Evolutionary conservation across 2,888 invertebrate genomes (phyloP).

Genomic region (Pasiphila rectangulata): DNA sequence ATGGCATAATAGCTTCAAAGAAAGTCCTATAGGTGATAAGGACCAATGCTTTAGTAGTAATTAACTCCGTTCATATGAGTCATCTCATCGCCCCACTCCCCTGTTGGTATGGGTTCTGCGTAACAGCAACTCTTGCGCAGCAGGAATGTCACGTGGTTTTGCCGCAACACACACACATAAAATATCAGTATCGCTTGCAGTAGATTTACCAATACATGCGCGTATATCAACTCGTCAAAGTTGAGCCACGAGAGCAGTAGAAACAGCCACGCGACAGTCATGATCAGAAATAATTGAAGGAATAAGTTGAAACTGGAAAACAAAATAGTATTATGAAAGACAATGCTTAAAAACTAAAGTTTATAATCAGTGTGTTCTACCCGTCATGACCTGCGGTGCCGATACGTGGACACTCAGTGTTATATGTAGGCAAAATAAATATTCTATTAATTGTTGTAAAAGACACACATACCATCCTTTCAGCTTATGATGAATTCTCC

Average conservation of each 20-base stretch:
- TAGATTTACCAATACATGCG: slow-evolving; percentile 88
- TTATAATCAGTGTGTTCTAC: no score
- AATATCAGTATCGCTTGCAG: slow-evolving; percentile 87
- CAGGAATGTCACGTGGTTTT: slow-evolving; percentile 89
- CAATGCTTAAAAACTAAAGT: slow-evolving; percentile 1
- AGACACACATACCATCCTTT: slow-evolving; percentile 85
- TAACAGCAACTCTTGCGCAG: slow-evolving; percentile 90
- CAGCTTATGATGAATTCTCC: slow-evolving; percentile 91
- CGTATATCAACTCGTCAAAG: slow-evolving; percentile 86
- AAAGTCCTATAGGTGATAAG: not conserved
- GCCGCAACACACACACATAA: slow-evolving; percentile 88
- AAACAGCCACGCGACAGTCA: slow-evolving; percentile 89
- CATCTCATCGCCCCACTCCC: slow-evolving; percentile 95
- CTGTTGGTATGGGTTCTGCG: slow-evolving; percentile 85
- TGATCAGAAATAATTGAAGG: slow-evolving; percentile 85
- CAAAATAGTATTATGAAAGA: slow-evolving; percentile 27
- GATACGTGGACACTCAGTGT: no score
- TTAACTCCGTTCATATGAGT: slow-evolving; percentile 89
- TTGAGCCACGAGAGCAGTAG: slow-evolving; percentile 88
- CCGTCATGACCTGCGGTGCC: no score
- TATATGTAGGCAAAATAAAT: no score
- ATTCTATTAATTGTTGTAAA: no score
- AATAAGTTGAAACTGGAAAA: slow-evolving; percentile 89
- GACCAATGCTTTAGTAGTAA: slow-evolving; percentile 47
- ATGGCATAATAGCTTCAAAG: slow-evolving; percentile 6